Percentiles rank a stretch among this genome's conserved stretches.
These are phyloP conservation scores for Penaeus chinensis DNA, from an alignment of 1,140 invertebrate genomes.

Conservation along the genomic window DNA sequence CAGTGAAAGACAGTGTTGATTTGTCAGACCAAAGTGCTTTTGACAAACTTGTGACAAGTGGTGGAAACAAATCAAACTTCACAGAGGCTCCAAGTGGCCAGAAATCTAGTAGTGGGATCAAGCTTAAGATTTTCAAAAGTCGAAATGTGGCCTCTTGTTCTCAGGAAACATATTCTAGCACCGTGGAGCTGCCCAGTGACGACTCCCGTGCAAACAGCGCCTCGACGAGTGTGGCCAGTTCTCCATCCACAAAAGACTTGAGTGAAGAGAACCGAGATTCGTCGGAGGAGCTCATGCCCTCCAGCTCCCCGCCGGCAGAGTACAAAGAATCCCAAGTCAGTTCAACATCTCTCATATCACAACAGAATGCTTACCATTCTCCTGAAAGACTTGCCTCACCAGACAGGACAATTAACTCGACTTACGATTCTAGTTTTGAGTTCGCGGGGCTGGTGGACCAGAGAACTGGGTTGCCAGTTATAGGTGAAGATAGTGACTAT, in stretches of 20 bases:
- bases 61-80: conserved; percentile 16
- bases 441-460: conserved; percentile 59
- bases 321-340: conserved; percentile 53
- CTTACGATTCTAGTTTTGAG: conserved; percentile 57
- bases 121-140: conserved; percentile 63
- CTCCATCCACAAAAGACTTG: conserved; percentile 55
- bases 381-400: conserved; percentile 46
- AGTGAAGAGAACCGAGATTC: conserved; percentile 59
- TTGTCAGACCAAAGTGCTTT: conserved; percentile 31
- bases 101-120: conserved; percentile 58
- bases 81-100: conserved; percentile 30
- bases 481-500: conserved; percentile 42
- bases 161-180: conserved; percentile 62
- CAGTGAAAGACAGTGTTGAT: conserved; percentile 35
- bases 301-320: conserved; percentile 43
- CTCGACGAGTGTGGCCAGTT: conserved; percentile 61
- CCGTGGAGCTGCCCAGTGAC: conserved; percentile 63
- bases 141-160: conserved; percentile 56
- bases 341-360: conserved; percentile 26
- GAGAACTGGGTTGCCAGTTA: conserved; percentile 58
- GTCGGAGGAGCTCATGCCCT: conserved; percentile 43
- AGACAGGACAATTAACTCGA: conserved; percentile 42
- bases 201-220: conserved; percentile 57
- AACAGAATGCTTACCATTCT: conserved; percentile 19
- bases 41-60: conserved; percentile 39